Base-by-base conservation (phyloP, 2,797 vertebrate genomes). In the Clarias laeviceps region DNA sequence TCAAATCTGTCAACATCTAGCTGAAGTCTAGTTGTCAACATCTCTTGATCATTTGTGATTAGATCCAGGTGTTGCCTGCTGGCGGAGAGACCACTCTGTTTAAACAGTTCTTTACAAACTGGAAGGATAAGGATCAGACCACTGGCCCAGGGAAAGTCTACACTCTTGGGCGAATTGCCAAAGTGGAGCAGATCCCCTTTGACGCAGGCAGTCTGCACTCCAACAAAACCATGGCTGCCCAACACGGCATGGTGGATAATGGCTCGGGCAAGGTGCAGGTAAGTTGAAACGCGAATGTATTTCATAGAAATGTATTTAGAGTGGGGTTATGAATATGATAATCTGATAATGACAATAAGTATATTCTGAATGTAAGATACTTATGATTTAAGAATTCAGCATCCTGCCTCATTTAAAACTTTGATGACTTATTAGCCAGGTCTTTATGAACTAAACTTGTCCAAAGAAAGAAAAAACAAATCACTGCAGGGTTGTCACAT, bases 91-190 rank as follows among this genome's bases (percentile, higher is more conserved):
- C 90, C 34, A 88, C 92, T 29, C 62, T 95, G 22, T 96, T 96
- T 69, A 96, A 95, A 89, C 92, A 95, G 83, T 96, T 95, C 91
- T 96, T 96, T 84, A 88, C 78, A 34, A 90, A 94, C 89, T 96
- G 95, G 95, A 84, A 90, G 85, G 94, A 94, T 88, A 94, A 93
- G 82, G 88, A 94, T 18, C 85, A 95, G 89, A 92, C 88, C 82
- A 93, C 89, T 0, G 91, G 94, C 45, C 92, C 88, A 0, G 59
- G 88, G 9, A 5, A 93, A 88, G 82, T 90, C 61, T 92, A 89
- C 90, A 90, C 76, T 18, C 82, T 90, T 0, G 93, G 94, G 2
- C 6, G 24, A 2, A 93, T 95, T 0, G 95, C 95, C 20, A 15
- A 22, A 0, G 93, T 95, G 83, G 8, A 90, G 68, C 91, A 92